A percentile compares a stretch with the other conserved stretches of the same genome.
These are phyloP conservation scores for Atrina japonica DNA, from an alignment of 2,888 invertebrate species.

Conservation along the genomic window DNA sequence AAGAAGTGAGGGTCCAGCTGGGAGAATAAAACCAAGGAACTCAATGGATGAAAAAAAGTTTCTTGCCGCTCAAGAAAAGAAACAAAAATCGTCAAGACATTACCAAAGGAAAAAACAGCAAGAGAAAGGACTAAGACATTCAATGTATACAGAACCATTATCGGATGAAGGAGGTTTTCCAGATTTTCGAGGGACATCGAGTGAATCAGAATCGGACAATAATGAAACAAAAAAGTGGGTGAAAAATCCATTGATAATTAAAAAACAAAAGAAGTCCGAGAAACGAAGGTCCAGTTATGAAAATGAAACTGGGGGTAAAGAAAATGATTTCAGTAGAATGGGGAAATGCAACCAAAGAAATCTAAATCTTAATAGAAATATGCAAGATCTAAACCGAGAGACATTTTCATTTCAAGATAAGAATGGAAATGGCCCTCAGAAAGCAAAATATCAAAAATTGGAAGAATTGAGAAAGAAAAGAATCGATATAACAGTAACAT, in stretches of 20 bases:
- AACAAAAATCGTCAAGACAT: slow-evolving; percentile 26
- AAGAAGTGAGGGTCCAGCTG: slow-evolving; percentile 70
- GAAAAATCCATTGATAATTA: slow-evolving; percentile 69
- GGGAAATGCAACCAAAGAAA: slow-evolving; percentile 1
- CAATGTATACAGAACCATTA: slow-evolving; percentile 56
- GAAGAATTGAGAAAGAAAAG: slow-evolving; percentile 72
- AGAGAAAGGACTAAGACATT: slow-evolving; percentile 49
- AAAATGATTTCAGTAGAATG: slow-evolving; percentile 16
- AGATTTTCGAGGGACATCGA: slow-evolving; percentile 50
- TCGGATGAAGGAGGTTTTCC: slow-evolving; percentile 61
- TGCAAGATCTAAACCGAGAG: not conserved
- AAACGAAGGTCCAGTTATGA: slow-evolving; percentile 56
- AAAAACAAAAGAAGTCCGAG: slow-evolving; percentile 59
- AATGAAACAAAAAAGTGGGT: slow-evolving; percentile 67
- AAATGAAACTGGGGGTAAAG: slow-evolving; percentile 30
- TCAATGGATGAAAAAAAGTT: slow-evolving; percentile 58
- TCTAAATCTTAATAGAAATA: not conserved
- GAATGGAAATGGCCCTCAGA: slow-evolving; percentile 44
- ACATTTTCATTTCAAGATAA: slow-evolving; percentile 14
- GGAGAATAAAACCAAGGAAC: slow-evolving; percentile 53
- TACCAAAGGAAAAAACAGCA: slow-evolving; percentile 31
- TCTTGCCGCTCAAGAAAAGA: slow-evolving; percentile 35
- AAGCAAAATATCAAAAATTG: slow-evolving; percentile 69
- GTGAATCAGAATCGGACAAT: slow-evolving; percentile 68
- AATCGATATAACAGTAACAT: slow-evolving; percentile 71